phyloP scores from a whole-genome alignment of 2,113 vertebrate genomes.

The Epinephelus moara region DNA sequence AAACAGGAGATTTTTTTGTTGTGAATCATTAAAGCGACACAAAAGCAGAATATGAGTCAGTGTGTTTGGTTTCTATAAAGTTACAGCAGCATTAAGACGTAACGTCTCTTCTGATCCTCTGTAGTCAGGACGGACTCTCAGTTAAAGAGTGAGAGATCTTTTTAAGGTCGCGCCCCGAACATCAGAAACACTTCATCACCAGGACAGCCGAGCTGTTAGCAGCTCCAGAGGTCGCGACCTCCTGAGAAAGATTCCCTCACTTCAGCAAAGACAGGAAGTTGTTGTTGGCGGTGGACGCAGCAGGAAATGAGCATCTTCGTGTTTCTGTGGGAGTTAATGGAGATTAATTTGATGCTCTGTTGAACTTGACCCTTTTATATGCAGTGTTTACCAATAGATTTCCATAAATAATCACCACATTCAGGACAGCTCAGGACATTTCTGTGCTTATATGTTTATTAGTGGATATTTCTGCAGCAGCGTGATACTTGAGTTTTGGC shows the following conservation, averaged over 20 bases:
- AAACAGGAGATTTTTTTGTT: no score
- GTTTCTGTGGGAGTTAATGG: slow-evolving; percentile 5
- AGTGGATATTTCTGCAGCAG: no score
- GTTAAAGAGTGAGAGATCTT: not conserved
- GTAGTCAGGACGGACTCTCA: not conserved
- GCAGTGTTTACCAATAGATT: not conserved
- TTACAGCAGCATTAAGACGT: not conserved
- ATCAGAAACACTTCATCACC: not conserved
- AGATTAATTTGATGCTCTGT: not conserved
- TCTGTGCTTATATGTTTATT: no score
- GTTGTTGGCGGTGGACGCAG: not conserved
- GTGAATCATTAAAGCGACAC: not conserved
- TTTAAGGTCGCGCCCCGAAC: not conserved
- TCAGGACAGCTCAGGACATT: no score
- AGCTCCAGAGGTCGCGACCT: slow-evolving; percentile 32
- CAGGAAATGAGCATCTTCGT: slow-evolving; percentile 24
- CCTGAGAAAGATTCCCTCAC: slow-evolving; percentile 24
- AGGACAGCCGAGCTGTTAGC: slow-evolving; percentile 12
- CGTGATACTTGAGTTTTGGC: no score
- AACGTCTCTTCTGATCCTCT: not conserved
- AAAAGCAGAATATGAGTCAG: not conserved
- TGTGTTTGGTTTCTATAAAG: not conserved
- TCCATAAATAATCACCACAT: not conserved
- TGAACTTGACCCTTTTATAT: not conserved
- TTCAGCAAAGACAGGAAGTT: not conserved